phyloP scores from a whole-genome alignment of 2,113 vertebrate genomes.

The Apaloderma vittatum region DNA sequence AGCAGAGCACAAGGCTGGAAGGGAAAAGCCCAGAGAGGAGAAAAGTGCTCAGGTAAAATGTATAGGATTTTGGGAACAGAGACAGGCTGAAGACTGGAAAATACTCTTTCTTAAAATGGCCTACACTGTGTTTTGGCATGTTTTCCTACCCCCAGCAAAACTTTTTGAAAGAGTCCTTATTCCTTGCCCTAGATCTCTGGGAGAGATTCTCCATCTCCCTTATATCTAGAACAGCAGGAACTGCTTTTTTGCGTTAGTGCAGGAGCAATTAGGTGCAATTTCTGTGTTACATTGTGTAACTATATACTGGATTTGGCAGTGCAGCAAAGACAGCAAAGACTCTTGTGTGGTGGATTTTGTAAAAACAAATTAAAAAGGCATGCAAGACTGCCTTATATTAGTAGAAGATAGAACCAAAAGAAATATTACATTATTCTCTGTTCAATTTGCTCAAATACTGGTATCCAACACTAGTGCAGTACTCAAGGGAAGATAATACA shows the following conservation, averaged over 20 bases:
- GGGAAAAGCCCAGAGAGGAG: background rate
- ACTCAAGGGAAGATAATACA: conserved; percentile 37
- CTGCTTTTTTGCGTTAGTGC: background rate
- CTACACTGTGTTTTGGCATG: background rate
- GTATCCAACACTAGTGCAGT: background rate
- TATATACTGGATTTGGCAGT: background rate
- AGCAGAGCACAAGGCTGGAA: background rate
- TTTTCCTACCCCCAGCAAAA: background rate
- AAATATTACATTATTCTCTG: conserved; percentile 12
- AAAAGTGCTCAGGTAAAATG: background rate
- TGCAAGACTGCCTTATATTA: background rate
- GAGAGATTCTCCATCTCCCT: background rate
- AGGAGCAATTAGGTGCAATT: background rate
- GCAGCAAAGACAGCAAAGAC: background rate
- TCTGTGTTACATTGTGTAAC: background rate
- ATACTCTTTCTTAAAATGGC: background rate
- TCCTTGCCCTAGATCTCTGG: background rate
- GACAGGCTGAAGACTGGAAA: background rate
- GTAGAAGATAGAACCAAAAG: background rate
- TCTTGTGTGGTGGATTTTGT: background rate
- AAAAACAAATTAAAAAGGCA: conserved; percentile 5
- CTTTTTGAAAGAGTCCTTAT: background rate
- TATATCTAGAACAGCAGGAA: background rate
- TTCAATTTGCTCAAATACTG: conserved; percentile 33
- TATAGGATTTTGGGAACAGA: background rate